phyloP scores from a whole-genome alignment of 2,113 vertebrate genomes.

The Xenopus tropicalis region DNA sequence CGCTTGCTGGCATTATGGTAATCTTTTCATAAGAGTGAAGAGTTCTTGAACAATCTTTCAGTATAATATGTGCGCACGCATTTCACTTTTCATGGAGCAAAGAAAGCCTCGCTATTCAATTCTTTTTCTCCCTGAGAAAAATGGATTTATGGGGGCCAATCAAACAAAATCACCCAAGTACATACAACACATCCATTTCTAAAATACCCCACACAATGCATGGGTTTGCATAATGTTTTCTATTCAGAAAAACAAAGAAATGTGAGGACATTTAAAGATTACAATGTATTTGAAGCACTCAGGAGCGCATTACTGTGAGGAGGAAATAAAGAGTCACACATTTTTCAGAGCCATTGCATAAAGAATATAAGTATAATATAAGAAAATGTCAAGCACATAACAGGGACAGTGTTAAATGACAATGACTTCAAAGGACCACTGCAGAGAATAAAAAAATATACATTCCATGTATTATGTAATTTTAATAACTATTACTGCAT shows the following conservation, averaged over 20 bases:
- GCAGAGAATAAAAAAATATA: no score
- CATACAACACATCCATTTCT: no score
- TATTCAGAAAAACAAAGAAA: conserved; percentile 16
- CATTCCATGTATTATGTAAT: no score
- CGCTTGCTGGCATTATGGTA: conserved; percentile 34
- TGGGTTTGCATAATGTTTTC: conserved; percentile 5
- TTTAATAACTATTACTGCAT: no score
- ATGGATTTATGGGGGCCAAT: conserved; percentile 33
- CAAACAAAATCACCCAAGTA: conserved; percentile 3
- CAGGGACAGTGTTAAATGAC: no score
- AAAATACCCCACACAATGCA: conserved; percentile 8
- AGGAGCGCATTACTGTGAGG: no score
- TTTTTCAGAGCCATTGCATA: no score
- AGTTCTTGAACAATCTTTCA: conserved; percentile 40
- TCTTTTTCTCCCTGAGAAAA: conserved; percentile 3
- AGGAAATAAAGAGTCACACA: no score
- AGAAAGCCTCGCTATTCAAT: conserved; percentile 13
- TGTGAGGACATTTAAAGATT: background rate
- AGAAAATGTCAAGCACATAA: no score
- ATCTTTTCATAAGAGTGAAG: conserved; percentile 41
- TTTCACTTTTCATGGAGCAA: conserved; percentile 23
- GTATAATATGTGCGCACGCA: conserved; percentile 21
- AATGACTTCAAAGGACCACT: no score
- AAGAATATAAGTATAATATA: no score
- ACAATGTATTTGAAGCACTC: no score